Percentiles rank a stretch among this genome's conserved stretches.
phyloP scores from a whole-genome alignment of 2,113 vertebrate species.

The Callipepla squamata region DNA sequence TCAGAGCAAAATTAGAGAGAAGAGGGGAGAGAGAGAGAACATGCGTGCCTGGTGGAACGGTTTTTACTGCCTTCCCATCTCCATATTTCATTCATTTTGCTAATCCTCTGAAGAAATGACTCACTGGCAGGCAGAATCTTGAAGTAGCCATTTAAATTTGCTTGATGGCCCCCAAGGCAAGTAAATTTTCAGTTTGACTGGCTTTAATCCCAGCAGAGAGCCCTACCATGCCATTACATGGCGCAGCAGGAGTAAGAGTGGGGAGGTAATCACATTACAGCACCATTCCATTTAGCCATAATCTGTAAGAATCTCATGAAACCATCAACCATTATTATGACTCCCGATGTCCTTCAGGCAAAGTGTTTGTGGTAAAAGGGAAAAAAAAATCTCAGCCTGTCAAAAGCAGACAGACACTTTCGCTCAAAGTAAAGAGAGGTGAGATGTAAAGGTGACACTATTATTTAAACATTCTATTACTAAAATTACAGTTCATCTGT shows the following conservation, averaged over 20 bases:
- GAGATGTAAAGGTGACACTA: conserved; percentile 63
- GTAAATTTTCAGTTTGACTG: conserved; percentile 67
- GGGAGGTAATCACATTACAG: conserved; percentile 66
- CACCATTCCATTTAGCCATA: conserved; percentile 48
- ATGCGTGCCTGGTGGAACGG: not conserved
- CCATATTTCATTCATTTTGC: conserved; percentile 45
- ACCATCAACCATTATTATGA: conserved; percentile 60
- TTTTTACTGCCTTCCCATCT: not conserved
- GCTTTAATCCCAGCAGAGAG: conserved; percentile 48
- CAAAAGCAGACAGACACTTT: conserved; percentile 53
- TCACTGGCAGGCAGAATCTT: conserved; percentile 49
- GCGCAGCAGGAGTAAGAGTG: conserved; percentile 43
- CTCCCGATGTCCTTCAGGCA: conserved; percentile 64
- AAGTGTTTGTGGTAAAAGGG: not conserved
- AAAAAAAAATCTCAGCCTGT: conserved; percentile 8
- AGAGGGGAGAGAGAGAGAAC: not conserved
- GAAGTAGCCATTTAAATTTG: conserved; percentile 51
- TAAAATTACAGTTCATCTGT: conserved; percentile 59
- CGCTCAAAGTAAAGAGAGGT: conserved; percentile 38
- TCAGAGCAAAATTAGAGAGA: conserved; percentile 19
- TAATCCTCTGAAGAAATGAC: not conserved
- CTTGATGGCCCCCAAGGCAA: conserved; percentile 58
- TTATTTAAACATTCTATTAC: conserved; percentile 69
- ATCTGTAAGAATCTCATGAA: conserved; percentile 62
- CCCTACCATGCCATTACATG: conserved; percentile 31